Conservation (phyloP, 2,113 vertebrate genomes). For the Cacatua alba region DNA sequence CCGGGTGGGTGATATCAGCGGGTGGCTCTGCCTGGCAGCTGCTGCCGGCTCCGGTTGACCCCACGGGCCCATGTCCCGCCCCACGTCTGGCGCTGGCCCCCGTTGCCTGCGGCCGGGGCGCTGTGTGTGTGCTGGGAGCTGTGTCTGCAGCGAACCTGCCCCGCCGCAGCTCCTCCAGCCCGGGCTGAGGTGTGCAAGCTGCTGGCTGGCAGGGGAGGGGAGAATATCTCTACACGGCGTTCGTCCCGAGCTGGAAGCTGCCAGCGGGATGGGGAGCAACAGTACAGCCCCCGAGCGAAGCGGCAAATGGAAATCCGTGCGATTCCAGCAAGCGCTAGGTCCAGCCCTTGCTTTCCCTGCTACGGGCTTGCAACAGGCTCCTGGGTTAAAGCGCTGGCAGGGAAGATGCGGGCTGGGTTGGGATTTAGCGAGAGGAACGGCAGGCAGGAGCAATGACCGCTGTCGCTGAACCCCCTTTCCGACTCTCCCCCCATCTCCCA, state of each 20-base stretch:
- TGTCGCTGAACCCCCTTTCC: not conserved
- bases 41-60: conserved; percentile 58
- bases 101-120: not conserved
- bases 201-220: conserved; percentile 33
- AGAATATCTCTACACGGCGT: conserved; percentile 24
- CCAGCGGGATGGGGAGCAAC: not conserved
- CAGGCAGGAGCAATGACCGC: not conserved
- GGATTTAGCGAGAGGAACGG: not conserved
- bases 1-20: not conserved
- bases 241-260: not conserved
- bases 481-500: not conserved
- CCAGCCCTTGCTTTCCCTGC: not conserved
- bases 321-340: not conserved
- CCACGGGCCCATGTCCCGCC: not conserved
- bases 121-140: not conserved
- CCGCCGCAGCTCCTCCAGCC: not conserved
- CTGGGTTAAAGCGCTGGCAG: fast-evolving
- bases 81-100: conserved; percentile 29
- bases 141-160: not conserved
- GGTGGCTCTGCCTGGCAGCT: conserved; percentile 68
- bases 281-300: not conserved
- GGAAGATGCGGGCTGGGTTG: not conserved
- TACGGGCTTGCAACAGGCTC: fast-evolving
- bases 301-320: conserved; percentile 22
- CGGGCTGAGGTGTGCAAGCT: not conserved